Percentiles rank a stretch among this genome's conserved stretches.
These are phyloP conservation scores for Scaptomyza polygonia DNA, from an alignment of 2,888 invertebrate species.

Conservation along the genomic window DNA sequence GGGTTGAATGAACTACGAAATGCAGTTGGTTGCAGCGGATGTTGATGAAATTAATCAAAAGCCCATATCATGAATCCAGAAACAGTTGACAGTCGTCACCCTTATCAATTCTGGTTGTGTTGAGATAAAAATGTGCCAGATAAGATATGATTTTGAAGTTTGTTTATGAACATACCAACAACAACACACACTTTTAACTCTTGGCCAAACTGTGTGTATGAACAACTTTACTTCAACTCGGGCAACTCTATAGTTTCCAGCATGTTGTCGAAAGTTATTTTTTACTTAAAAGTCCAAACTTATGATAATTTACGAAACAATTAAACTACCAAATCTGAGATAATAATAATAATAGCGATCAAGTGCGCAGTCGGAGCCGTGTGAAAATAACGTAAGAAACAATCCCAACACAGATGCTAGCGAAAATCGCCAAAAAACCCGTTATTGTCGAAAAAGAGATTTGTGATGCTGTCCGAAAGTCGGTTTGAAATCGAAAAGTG, in stretches of 20 bases:
- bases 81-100: constrained; percentile 1
- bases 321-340: constrained; percentile 29
- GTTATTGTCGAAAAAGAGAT: constrained; percentile 6
- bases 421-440: neutral
- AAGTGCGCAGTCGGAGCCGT: constrained; percentile 42
- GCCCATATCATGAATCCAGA: neutral
- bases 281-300: no score
- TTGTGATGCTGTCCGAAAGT: neutral
- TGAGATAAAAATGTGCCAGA: constrained; percentile 40
- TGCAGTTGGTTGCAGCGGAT: constrained; percentile 47
- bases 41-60: constrained; percentile 25
- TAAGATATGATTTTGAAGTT: constrained; percentile 48
- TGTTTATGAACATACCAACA: constrained; percentile 3
- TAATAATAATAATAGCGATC: constrained; percentile 14
- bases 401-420: constrained; percentile 30
- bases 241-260: neutral
- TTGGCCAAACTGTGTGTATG: constrained; percentile 31
- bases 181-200: neutral
- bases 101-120: constrained; percentile 35
- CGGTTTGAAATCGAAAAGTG: constrained; percentile 9
- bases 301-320: constrained; percentile 4
- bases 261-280: no score
- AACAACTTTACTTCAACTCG: constrained; percentile 13
- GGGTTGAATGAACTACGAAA: constrained; percentile 51
- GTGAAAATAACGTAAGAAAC: constrained; percentile 44